These are phyloP conservation scores for Condylostylus longicornis DNA, from an alignment of 1,140 invertebrate genomes.

Conservation along the genomic window DNA sequence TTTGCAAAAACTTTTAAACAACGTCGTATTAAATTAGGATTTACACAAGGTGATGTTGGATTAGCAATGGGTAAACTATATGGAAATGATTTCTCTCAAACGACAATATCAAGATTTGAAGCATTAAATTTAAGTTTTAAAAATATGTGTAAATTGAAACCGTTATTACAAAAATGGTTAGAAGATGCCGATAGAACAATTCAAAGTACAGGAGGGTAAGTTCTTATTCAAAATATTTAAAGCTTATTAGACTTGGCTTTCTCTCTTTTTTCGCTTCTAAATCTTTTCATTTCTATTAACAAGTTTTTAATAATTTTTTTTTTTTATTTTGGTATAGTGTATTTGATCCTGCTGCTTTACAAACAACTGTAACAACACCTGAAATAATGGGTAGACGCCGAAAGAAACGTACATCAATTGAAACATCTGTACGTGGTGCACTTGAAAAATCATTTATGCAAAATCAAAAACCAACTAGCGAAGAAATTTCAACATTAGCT, in stretches of 20 bases:
- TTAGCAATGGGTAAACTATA: conserved; percentile 97
- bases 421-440: conserved; percentile 81
- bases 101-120: conserved; percentile 96
- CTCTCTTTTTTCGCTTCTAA: neutral
- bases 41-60: conserved; percentile 97
- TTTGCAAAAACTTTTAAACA: conserved; percentile 96
- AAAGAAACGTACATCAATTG: conserved; percentile 95
- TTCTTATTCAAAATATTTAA: neutral
- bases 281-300: neutral
- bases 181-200: conserved; percentile 88
- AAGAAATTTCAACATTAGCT: conserved; percentile 84
- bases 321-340: conserved; percentile 11
- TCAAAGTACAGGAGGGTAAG: conserved; percentile 46
- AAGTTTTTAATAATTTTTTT: neutral
- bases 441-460: conserved; percentile 87
- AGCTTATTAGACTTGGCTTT: neutral
- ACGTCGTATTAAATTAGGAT: conserved; percentile 86
- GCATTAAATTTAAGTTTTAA: conserved; percentile 97
- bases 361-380: conserved; percentile 64
- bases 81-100: conserved; percentile 97
- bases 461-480: conserved; percentile 93
- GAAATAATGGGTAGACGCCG: conserved; percentile 79
- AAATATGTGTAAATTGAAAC: conserved; percentile 99
- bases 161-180: conserved; percentile 92
- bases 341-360: conserved; percentile 47